phyloP scores from a whole-genome alignment of 2,113 vertebrate genomes.

The Trichechus manatus region DNA sequence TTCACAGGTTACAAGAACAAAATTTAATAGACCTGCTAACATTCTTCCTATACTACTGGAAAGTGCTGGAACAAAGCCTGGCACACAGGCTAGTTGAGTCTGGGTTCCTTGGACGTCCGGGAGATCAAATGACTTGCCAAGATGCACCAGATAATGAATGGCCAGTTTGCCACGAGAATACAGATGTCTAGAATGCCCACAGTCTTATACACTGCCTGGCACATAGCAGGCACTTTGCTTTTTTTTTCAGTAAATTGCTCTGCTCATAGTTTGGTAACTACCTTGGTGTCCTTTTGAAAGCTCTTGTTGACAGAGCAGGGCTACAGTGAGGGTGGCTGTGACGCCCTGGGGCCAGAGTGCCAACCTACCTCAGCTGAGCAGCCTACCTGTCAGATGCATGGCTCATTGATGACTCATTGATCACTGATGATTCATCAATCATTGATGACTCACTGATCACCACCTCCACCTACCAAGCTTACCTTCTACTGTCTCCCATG shows the following conservation, averaged over 20 bases:
- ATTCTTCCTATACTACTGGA: accelerated
- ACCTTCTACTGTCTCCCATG: accelerated
- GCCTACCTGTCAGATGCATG: neutral
- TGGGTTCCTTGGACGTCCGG: neutral
- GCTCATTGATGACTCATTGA: neutral
- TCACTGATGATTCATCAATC: neutral
- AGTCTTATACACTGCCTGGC: neutral
- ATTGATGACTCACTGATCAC: neutral
- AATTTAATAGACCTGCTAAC: too few relatives aligned
- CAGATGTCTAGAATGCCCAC: accelerated
- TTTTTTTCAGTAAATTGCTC: neutral
- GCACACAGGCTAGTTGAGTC: accelerated
- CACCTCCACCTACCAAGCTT: accelerated
- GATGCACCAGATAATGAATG: too few relatives aligned
- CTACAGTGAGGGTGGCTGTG: neutral
- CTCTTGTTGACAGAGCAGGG: neutral
- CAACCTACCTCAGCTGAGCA: neutral
- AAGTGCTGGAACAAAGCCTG: neutral
- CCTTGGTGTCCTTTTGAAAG: neutral
- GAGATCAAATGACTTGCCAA: neutral
- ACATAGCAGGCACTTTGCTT: accelerated
- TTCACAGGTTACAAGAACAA: neutral
- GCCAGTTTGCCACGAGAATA: neutral
- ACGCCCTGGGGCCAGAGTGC: accelerated
- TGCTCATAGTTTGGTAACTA: neutral